Conservation (phyloP, 2,113 vertebrate genomes). For the Daubentonia madagascariensis region DNA sequence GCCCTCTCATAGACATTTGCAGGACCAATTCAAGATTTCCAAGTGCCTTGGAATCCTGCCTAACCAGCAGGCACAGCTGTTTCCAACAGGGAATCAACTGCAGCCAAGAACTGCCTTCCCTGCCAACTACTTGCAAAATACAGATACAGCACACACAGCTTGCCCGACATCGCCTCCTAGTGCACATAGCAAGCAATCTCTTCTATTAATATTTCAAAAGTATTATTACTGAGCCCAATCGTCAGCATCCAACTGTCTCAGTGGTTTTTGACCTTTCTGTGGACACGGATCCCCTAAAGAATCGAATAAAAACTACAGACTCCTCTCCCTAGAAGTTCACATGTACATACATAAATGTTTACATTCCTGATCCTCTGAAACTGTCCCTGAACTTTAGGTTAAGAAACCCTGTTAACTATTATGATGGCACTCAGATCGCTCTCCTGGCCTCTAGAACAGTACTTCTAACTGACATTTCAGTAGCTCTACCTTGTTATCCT, state of each 20-base stretch:
- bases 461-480: neutral
- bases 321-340: neutral
- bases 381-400: neutral
- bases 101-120: neutral
- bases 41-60: slow-evolving; percentile 30
- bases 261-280: neutral
- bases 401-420: neutral
- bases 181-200: neutral
- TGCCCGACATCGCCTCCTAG: slow-evolving; percentile 30
- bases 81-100: neutral
- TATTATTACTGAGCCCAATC: neutral
- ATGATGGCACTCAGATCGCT: neutral
- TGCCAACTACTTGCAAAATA: neutral
- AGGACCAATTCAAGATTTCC: neutral
- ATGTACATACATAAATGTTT: neutral
- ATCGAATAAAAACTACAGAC: neutral
- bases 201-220: neutral
- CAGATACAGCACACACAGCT: neutral
- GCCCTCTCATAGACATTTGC: neutral
- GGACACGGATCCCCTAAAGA: neutral
- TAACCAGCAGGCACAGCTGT: neutral
- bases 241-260: neutral
- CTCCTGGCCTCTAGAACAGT: neutral
- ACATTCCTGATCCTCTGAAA: neutral
- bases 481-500: neutral